phyloP scores from a whole-genome alignment of 2,888 invertebrate species.

The Rhagophthalmus giganteus region DNA sequence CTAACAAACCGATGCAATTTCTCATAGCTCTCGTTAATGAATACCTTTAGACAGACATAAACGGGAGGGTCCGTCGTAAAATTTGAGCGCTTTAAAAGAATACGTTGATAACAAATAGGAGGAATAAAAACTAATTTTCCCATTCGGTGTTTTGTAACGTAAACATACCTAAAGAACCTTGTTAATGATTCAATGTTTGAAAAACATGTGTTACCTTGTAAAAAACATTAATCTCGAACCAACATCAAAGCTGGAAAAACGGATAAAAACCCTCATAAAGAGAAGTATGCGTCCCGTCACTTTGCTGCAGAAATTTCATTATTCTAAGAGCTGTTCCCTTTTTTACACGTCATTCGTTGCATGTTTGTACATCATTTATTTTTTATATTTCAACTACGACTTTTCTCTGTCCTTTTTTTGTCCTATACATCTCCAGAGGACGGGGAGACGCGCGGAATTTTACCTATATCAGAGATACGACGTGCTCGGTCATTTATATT shows the following conservation, averaged over 20 bases:
- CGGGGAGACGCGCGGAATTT: constrained; percentile 3
- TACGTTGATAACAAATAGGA: not conserved
- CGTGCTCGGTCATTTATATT: constrained; percentile 25
- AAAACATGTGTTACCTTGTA: constrained; percentile 23
- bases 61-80: not conserved
- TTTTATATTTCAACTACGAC: constrained; percentile 21
- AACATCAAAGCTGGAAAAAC: constrained; percentile 30
- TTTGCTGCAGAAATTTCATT: constrained; percentile 38
- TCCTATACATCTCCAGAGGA: not conserved
- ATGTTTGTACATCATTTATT: constrained; percentile 32
- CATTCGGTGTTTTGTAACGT: not conserved
- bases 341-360: constrained; percentile 34
- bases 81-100: not conserved
- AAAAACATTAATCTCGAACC: constrained; percentile 29
- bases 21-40: constrained; percentile 2
- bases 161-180: constrained; percentile 9
- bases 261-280: constrained; percentile 30
- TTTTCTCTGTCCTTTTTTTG: constrained; percentile 11
- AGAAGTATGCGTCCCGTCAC: constrained; percentile 37
- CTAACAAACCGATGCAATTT: constrained; percentile 15
- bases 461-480: constrained; percentile 4
- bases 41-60: not conserved
- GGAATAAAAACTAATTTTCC: not conserved
- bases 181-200: constrained; percentile 17
- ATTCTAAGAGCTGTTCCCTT: constrained; percentile 38